These are phyloP conservation scores for Mizuhopecten yessoensis DNA, from an alignment of 1,140 invertebrate species.

Conservation along the genomic window DNA sequence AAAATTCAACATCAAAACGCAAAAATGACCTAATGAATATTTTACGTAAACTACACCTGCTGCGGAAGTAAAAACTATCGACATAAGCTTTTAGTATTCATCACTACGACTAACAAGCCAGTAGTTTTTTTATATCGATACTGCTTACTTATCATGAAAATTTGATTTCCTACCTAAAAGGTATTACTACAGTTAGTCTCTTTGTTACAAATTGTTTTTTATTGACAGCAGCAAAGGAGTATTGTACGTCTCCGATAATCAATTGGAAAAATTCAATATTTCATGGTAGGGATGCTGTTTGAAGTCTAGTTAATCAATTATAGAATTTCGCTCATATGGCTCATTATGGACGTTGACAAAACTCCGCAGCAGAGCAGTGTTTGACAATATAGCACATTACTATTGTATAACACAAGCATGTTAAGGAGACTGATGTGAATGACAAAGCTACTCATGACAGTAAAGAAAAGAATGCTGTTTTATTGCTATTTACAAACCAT, in stretches of 20 bases:
- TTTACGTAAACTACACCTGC: not conserved
- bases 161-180: not conserved
- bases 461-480: not conserved
- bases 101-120: not conserved
- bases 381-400: not conserved
- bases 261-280: conserved; percentile 8
- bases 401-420: not conserved
- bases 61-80: not conserved
- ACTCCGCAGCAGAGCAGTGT: not conserved
- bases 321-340: not conserved
- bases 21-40: not conserved
- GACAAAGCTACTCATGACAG: not conserved
- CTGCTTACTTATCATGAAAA: not conserved
- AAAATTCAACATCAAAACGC: not conserved
- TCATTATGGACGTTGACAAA: not conserved
- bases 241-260: not conserved
- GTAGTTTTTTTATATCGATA: not conserved
- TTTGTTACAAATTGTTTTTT: not conserved
- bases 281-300: not conserved
- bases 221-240: not conserved
- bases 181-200: not conserved
- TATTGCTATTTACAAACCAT: too few relatives aligned
- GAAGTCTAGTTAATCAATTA: not conserved
- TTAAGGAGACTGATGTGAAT: conserved; percentile 19
- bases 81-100: not conserved